A percentile compares a stretch with the other conserved stretches of the same genome.
Evolutionary conservation across 2,888 invertebrate genomes (phyloP).

Genomic region (Drosophila tanythrix): DNA sequence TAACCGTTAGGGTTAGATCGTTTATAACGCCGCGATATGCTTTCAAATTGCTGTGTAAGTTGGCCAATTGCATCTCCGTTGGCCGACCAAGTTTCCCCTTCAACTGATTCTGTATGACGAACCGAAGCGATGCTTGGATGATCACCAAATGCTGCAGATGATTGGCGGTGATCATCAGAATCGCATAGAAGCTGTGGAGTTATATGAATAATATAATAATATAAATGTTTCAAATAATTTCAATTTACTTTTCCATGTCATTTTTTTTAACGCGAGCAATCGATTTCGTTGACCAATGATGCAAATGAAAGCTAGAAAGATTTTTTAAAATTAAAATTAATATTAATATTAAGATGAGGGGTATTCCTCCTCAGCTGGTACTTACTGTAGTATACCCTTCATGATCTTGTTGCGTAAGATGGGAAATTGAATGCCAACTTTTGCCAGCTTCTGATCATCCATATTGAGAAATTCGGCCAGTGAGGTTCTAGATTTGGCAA

Average conservation of each 20-base stretch:
- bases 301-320: constrained; percentile 80
- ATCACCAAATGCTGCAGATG: constrained; percentile 83
- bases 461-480: constrained; percentile 82
- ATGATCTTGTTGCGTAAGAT: constrained; percentile 81
- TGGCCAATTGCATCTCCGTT: constrained; percentile 48
- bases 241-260: constrained; percentile 59
- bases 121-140: constrained; percentile 79
- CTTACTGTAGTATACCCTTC: constrained; percentile 82
- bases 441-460: constrained; percentile 73
- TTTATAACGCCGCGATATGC: constrained; percentile 72
- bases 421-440: constrained; percentile 79
- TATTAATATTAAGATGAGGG: background rate
- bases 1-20: constrained; percentile 76
- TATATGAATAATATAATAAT: background rate
- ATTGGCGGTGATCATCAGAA: constrained; percentile 83
- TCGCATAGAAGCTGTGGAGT: constrained; percentile 82
- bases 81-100: constrained; percentile 67
- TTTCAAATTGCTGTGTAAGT: constrained; percentile 62
- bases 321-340: background rate
- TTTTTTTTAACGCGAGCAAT: constrained; percentile 74
- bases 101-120: constrained; percentile 64
- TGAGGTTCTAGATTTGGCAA: constrained; percentile 77
- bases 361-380: constrained; percentile 7
- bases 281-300: constrained; percentile 83
- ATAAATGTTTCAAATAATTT: background rate